A percentile compares a stretch with the other conserved stretches of the same genome.
Conservation (phyloP, 1,140 invertebrate genomes). For the Cyclargus thomasi region DNA sequence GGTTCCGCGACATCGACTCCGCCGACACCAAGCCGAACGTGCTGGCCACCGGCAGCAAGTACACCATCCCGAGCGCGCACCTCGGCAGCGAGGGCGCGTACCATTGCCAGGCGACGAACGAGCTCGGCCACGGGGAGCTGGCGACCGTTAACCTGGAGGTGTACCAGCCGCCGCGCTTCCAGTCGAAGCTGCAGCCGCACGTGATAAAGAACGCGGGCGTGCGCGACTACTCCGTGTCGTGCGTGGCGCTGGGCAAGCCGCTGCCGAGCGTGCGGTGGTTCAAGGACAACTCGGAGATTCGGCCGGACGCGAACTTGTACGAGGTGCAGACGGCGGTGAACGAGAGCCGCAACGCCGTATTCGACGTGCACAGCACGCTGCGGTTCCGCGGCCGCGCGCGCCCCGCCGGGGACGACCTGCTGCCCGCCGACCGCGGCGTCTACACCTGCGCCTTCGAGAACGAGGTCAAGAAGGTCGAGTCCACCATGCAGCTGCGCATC, state of each 20-base stretch:
- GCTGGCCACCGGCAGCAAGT: conserved; percentile 85
- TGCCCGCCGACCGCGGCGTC: conserved; percentile 88
- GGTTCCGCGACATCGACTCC: conserved; percentile 85
- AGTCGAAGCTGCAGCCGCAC: conserved; percentile 88
- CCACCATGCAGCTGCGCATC: conserved; percentile 91
- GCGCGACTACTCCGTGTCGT: conserved; percentile 86
- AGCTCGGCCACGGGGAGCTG: conserved; percentile 88
- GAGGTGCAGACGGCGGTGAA: conserved; percentile 86
- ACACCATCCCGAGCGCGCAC: conserved; percentile 89
- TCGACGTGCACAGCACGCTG: conserved; percentile 88
- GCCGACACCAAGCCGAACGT: conserved; percentile 77
- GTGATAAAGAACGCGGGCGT: conserved; percentile 88
- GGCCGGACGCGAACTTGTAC: conserved; percentile 84
- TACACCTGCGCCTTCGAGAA: conserved; percentile 94
- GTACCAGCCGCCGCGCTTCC: conserved; percentile 89
- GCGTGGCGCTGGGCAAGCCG: conserved; percentile 91
- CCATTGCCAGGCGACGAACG: conserved; percentile 91
- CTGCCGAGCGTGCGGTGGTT: conserved; percentile 88
- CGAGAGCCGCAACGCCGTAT: conserved; percentile 84
- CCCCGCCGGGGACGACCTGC: conserved; percentile 83
- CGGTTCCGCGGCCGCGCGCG: conserved; percentile 86
- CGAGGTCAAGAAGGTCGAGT: conserved; percentile 89
- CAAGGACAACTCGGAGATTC: conserved; percentile 88
- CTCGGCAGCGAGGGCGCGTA: conserved; percentile 91
- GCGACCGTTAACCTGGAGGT: conserved; percentile 89